phyloP scores from a whole-genome alignment of 1,140 invertebrate species.

The Drosophila obscura region DNA sequence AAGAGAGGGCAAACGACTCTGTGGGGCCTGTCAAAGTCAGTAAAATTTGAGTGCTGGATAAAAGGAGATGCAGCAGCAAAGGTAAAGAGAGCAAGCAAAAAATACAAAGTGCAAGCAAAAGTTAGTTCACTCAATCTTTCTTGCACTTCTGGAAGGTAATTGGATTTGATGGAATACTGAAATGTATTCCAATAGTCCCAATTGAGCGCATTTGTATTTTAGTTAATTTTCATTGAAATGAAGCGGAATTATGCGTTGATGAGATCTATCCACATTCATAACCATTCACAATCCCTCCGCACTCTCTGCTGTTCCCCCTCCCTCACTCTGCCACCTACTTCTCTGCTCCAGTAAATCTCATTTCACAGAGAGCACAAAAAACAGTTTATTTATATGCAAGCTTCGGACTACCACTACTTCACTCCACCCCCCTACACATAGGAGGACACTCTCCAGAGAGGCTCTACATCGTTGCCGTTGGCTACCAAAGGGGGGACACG shows the following conservation, averaged over 20 bases:
- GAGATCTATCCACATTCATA: conserved; percentile 43
- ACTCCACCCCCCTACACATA: not conserved
- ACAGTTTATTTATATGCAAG: conserved; percentile 71
- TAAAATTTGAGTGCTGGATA: conserved; percentile 66
- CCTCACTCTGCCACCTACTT: not conserved
- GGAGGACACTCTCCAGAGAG: conserved; percentile 62
- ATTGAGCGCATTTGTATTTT: no score
- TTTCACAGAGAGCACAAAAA: conserved; percentile 58
- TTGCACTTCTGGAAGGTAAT: conserved; percentile 53
- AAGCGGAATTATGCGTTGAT: conserved; percentile 39
- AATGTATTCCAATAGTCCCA: conserved; percentile 14
- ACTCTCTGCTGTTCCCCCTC: conserved; percentile 16
- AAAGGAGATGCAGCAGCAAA: conserved; percentile 37
- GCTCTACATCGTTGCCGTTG: conserved; percentile 24
- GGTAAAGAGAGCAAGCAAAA: conserved; percentile 21
- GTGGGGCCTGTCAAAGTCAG: conserved; percentile 69
- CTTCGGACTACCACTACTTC: conserved; percentile 27
- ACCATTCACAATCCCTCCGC: conserved; percentile 23
- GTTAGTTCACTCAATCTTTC: conserved; percentile 38
- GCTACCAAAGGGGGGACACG: conserved; percentile 27
- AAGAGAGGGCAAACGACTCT: no score
- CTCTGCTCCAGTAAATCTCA: conserved; percentile 53
- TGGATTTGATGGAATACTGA: conserved; percentile 54
- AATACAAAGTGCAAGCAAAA: conserved; percentile 52
- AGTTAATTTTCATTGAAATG: no score